Percentiles rank a stretch among this genome's conserved stretches.
These are phyloP conservation scores for Falco punctatus DNA, from an alignment of 2,113 vertebrate species.

Conservation along the genomic window DNA sequence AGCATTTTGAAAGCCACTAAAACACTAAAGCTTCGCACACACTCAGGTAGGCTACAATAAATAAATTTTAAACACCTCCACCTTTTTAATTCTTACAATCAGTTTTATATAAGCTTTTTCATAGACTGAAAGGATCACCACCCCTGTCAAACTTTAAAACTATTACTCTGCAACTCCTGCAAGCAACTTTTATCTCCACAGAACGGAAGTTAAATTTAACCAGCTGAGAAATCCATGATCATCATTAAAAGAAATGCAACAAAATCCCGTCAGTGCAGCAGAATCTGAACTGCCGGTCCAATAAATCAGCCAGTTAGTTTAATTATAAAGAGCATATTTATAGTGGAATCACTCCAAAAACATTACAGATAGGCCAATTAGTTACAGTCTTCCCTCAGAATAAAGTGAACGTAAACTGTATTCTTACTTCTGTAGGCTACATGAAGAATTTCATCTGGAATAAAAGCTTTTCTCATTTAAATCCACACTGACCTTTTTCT, in stretches of 20 bases:
- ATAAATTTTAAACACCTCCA: too few relatives aligned
- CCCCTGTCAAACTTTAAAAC: not conserved
- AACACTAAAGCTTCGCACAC: not conserved
- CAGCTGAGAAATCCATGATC: not conserved
- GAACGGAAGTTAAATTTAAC: not conserved
- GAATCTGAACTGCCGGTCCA: not conserved
- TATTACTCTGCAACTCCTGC: not conserved
- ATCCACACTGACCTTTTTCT: not conserved
- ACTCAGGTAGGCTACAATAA: not conserved
- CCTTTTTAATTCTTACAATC: not conserved
- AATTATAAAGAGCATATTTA: slow-evolving; percentile 60
- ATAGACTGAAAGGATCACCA: not conserved
- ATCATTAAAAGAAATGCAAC: slow-evolving; percentile 1
- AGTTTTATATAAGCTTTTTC: not conserved
- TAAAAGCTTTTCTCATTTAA: not conserved
- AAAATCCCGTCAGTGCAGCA: not conserved
- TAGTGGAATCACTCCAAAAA: slow-evolving; percentile 46
- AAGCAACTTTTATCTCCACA: not conserved
- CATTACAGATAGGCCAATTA: slow-evolving; percentile 36
- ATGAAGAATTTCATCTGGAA: slow-evolving; percentile 37
- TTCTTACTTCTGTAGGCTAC: slow-evolving; percentile 16
- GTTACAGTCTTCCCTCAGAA: not conserved
- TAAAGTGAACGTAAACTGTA: not conserved
- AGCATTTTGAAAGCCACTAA: not conserved
- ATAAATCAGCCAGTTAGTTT: slow-evolving; percentile 40